Evolutionary conservation across 2,113 vertebrate genomes (phyloP), one percentile per base, ranked within the genome.

Genomic region (human (Homo sapiens)): DNA sequence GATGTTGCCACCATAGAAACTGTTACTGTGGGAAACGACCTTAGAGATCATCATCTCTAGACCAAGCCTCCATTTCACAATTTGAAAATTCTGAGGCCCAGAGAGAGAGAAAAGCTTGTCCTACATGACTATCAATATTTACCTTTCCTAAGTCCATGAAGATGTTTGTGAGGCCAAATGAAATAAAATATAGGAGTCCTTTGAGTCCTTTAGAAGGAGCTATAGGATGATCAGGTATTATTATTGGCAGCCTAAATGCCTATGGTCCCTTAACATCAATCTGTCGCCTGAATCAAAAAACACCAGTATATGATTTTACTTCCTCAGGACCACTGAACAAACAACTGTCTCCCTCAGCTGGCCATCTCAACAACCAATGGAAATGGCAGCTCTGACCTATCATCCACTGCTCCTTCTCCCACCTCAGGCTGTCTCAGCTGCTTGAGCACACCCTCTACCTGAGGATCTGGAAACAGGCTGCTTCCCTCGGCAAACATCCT

Each of bases 241-340:
- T 66, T 80, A 79, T 52, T 64, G 59, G 66, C 57, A 96, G 10
- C 76, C 22, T 82, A 79, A 72, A 70, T 80, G 80, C 30, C n/a
- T 79, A 90, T 79, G 30, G 40, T 79, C 8, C 55, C 20, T 86
- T 93, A 90, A 94, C 23, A 61, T 80, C 16, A 97, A 90, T 52
- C 73, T 90, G 68, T 92, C 32, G 88, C 61, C 55, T 88, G 35
- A 96, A 96, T 90, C 30, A 93, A 88, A 68, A 96, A 55, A 90
- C 8, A 75, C 1, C 38, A 85, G 12, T 83, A 57, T 52, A 48
- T 32, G 70, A 66, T 90, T 94, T 94, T 52, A 88, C 61, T 90
- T 87, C 35, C 61, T 94, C 52, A 82, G 59, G 5, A 81, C 25
- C 14, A 90, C 23, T 95, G n/a, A 95, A 78, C 48, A 82, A 35